Percentiles rank a stretch among this genome's conserved stretches.
These are phyloP conservation scores for Harmothoe impar DNA, from an alignment of 2,888 invertebrate genomes.

Conservation along the genomic window DNA sequence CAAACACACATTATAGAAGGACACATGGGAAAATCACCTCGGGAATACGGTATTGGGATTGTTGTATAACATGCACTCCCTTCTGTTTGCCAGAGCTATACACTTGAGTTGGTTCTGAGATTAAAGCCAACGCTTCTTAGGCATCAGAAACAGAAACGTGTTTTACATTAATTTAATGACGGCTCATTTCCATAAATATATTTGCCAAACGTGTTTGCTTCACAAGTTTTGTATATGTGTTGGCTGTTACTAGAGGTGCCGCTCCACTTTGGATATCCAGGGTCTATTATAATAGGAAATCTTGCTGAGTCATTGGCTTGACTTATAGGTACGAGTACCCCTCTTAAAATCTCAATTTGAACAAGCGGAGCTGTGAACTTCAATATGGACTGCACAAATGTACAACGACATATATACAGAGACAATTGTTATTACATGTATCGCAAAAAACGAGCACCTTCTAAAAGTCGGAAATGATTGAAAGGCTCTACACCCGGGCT, in stretches of 20 bases:
- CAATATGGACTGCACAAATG: too few relatives aligned
- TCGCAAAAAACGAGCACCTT: too few relatives aligned
- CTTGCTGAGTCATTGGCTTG: slow-evolving; percentile 14
- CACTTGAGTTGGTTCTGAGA: slow-evolving; percentile 1
- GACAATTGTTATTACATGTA: too few relatives aligned
- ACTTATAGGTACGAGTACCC: not conserved
- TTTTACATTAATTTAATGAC: slow-evolving; percentile 45
- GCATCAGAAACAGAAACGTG: slow-evolving; percentile 30
- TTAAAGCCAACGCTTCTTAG: slow-evolving; percentile 4
- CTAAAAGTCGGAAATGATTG: too few relatives aligned
- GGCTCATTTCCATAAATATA: slow-evolving; percentile 8
- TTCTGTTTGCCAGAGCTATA: not conserved
- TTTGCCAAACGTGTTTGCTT: not conserved
- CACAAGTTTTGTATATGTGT: not conserved
- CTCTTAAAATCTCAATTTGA: slow-evolving; percentile 13
- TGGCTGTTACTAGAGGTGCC: not conserved
- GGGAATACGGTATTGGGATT: slow-evolving; percentile 13
- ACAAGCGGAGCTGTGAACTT: not conserved
- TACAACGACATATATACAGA: too few relatives aligned
- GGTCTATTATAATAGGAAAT: not conserved
- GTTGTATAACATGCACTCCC: slow-evolving; percentile 18
- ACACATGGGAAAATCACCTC: slow-evolving; percentile 39
- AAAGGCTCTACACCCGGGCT: too few relatives aligned
- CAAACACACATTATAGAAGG: slow-evolving; percentile 35
- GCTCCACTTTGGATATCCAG: not conserved